Base-by-base conservation (phyloP, 2,113 vertebrate species). In the Coptodon rendalli region DNA sequence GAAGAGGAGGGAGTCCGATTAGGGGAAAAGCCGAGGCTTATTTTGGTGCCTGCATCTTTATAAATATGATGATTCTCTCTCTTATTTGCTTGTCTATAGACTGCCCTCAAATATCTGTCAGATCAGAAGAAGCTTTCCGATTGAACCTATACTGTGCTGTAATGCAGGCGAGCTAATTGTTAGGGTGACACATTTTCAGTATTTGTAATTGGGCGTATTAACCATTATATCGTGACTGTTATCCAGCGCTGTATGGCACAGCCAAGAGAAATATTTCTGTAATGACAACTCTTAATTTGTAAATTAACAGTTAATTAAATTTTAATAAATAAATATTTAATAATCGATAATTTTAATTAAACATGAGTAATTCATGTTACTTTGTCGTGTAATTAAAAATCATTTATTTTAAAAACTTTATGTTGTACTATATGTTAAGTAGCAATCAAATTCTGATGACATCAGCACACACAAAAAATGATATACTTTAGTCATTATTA, bases 41-140 rank as follows among this genome's bases (percentile, higher is more conserved):
- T 91, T 90, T 90, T 84, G 63, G 9, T 71, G 53, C 36, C 40
- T 76, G 29, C 19, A 5, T 80, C 84, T 91, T 89, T 79, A 68
- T 68, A 89, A 76, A 82, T 84, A 38, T 22, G 50, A 48, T 5
- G 3, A 36, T 24, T 53, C 24, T 36, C 43, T 89, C 38, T 43
- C 54, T 52, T 63, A 36, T 71, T 87, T 56, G 14, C 82, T 87
- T 54, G 45, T 86, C 52, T 82, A 63, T 40, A 29, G 43, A 90
- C 82, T 1, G 16, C 63, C 56, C 24, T 76, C 87, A 89, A 85
- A 90, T 63, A 78, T 86, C 71, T 88, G 84, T 81, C 80, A 78
- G 45, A 80, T 36, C 73, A 68, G 63, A 40, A n/a, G 50, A 86
- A 48, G 36, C 66, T 40, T 22, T 22, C 36, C 22, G 63, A 22